Percentiles rank a stretch among this genome's conserved stretches.
phyloP scores from a whole-genome alignment of 2,888 invertebrate genomes.

The Cephus sareptanus region DNA sequence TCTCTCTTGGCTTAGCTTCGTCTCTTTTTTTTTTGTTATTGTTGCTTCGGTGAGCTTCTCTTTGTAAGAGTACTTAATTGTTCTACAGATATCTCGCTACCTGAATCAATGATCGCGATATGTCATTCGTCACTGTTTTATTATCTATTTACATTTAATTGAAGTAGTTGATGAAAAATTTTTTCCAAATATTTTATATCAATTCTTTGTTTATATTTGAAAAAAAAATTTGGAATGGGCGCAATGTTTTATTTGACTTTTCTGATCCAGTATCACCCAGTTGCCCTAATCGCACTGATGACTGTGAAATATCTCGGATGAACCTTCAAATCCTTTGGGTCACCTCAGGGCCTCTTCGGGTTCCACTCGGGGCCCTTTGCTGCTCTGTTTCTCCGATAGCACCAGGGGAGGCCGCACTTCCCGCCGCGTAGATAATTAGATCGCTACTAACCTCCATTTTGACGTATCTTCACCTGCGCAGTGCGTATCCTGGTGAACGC shows the following conservation, averaged over 20 bases:
- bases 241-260: not conserved
- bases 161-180: too few relatives aligned
- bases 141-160: too few relatives aligned
- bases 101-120: not conserved
- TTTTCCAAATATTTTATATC: too few relatives aligned
- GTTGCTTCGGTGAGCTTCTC: not conserved
- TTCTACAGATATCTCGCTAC: not conserved
- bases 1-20: not conserved
- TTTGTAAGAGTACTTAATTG: not conserved
- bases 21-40: not conserved
- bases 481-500: slow-evolving; percentile 6
- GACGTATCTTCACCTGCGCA: slow-evolving; percentile 50
- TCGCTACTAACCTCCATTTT: slow-evolving; percentile 63
- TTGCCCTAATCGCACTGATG: slow-evolving; percentile 22
- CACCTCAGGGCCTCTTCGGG: not conserved
- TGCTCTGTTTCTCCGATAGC: slow-evolving; percentile 54
- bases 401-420: slow-evolving; percentile 60
- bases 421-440: slow-evolving; percentile 66
- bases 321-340: not conserved
- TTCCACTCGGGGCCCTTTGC: slow-evolving; percentile 30
- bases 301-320: slow-evolving; percentile 33
- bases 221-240: not conserved
- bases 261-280: not conserved
- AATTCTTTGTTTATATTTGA: not conserved
- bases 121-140: not conserved